Evolutionary conservation across 2,888 invertebrate species (phyloP), one percentile per base, ranked within the genome.

Genomic region (Sphinx pinastri): DNA sequence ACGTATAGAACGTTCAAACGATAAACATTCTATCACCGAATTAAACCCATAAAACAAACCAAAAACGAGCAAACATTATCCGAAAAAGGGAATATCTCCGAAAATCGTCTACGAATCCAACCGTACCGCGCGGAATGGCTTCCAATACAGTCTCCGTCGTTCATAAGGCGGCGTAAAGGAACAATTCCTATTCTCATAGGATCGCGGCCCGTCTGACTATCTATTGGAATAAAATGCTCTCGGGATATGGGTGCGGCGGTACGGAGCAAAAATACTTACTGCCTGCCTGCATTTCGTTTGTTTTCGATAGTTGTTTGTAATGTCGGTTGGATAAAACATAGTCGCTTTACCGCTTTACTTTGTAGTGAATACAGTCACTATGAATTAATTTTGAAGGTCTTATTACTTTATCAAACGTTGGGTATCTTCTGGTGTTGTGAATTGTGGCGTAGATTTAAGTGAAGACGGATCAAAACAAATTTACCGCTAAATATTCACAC

Each of bases 101-200:
- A 52, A 31, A 63, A 68, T 63, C 49, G 60, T 71, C n/a, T 68
- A 16, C 68, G 73, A 54, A 69, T 58, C 49, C 60, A 71, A 66
- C 69, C 69, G 59, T 71, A 70, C 72, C 71, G 77, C 31, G 70
- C 70, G 70, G 55, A 70, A 71, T 57, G 60, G 31, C 73, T 74
- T 72, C 72, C 70, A 75, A 73, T 70, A 73, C 69, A 71, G 72
- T 75, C 74, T 68, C 72, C 71, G 76, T 57, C 73, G 71, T 71
- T 76, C 75, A 71, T 76, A 75, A 73, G 70, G 73, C 69, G 73
- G 71, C 72, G 77, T 77, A 75, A 71, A 63, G 72, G 73, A 72
- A 74, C 80, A 68, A 80, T 79, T 80, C 76, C 79, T 77, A 79
- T 79, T 80, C 79, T 68, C 72, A 68, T 49, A 66, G 73, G 74